Evolutionary conservation across 2,888 invertebrate genomes (phyloP), one percentile per base, ranked within the genome.

Genomic region (Amphipyra berbera): DNA sequence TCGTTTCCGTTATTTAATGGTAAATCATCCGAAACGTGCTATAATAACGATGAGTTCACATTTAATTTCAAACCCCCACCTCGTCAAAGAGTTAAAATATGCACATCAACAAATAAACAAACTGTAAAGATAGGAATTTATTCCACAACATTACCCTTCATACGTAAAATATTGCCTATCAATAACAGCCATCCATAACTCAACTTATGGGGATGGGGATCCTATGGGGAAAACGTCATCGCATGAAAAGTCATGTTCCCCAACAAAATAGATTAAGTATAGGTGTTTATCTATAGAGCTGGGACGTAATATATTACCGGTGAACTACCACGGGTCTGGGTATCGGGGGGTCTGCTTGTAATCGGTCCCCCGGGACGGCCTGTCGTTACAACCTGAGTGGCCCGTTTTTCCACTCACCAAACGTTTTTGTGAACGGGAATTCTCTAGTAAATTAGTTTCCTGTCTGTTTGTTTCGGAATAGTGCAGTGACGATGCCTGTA

Each of bases 321-420:
- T 73, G 73, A 69, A 74, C 68, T 67, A 49, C 57, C 60, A 27
- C 48, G 56, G 61, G 55, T 48, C 49, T 50, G 53, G 40, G 50
- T 71, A 61, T 65, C 48, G 52, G 49, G 66, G n/a, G 69, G 75
- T 75, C 62, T 62, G 72, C 61, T 61, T 68, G 65, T 83, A 83
- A 87, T 84, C 71, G 77, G 45, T 67, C 87, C 76, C 77, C 9
- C 10, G 82, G 75, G 86, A 79, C 63, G 50, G 55, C 60, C 70
- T 73, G 81, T 78, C 85, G 75, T 76, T 77, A 72, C 78, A 76
- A 71, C 67, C 74, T 73, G 72, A 68, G 65, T 52, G 55, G 40
- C 58, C 66, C 73, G 58, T 68, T 73, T 65, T 73, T 63, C 67
- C 49, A 52, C 60, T 56, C 37, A 52, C 64, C 53, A 52, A 75